Conservation (phyloP, 2,888 invertebrate genomes). For the Eumerus sabulonum region DNA sequence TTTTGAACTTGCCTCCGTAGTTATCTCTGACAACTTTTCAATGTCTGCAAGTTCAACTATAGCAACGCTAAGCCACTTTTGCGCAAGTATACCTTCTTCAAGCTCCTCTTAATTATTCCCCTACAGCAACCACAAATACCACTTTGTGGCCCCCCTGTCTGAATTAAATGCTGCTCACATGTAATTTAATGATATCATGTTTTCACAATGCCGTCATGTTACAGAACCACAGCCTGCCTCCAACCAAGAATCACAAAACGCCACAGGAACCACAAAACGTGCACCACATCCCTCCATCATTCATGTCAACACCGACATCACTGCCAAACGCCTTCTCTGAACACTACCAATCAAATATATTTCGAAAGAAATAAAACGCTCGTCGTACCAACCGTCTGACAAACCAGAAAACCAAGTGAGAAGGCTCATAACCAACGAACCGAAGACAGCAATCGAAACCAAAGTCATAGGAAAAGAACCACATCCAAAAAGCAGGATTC, state of each 20-base stretch:
- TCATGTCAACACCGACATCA: conserved; percentile 5
- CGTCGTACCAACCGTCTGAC: conserved; percentile 9
- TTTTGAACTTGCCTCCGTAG: no score
- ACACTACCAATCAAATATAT: conserved; percentile 19
- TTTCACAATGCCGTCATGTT: conserved; percentile 20
- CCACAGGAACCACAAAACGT: conserved; percentile 21
- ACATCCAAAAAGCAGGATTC: neutral
- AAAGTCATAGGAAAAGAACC: neutral
- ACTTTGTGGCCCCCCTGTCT: conserved; percentile 26
- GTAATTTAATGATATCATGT: conserved; percentile 38
- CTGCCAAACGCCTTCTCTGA: neutral
- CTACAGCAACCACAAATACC: neutral
- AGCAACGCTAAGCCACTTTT: no score
- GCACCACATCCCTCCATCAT: no score
- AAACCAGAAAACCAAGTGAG: neutral
- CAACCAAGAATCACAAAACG: conserved; percentile 15
- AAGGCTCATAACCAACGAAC: neutral
- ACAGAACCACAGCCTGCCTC: conserved; percentile 16
- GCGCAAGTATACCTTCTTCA: no score
- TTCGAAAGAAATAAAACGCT: conserved; percentile 35
- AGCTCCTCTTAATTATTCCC: no score
- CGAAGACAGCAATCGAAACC: no score
- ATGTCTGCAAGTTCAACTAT: no score
- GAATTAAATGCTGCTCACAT: conserved; percentile 10
- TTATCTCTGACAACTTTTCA: no score